These are phyloP conservation scores for Enteromius anoplus DNA, from an alignment of 2,797 vertebrate genomes.

Conservation along the genomic window DNA sequence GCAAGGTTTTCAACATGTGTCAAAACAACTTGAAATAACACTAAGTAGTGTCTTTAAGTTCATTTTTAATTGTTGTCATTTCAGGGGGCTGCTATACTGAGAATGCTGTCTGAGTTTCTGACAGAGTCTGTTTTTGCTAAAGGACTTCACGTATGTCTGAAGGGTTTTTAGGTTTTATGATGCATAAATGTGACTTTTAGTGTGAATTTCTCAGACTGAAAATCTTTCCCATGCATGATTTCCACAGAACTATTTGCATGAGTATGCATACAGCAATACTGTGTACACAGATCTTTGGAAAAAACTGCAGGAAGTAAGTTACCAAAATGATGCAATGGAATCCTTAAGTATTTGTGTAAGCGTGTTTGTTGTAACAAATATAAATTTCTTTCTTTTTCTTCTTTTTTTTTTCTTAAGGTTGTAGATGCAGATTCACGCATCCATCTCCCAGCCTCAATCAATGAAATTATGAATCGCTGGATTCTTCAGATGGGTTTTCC, in stretches of 20 bases:
- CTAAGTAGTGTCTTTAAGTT: not conserved
- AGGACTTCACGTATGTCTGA: conserved; percentile 65
- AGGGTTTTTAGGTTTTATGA: not conserved
- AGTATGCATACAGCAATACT: conserved; percentile 81
- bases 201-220: not conserved
- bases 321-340: not conserved
- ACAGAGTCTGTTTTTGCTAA: conserved; percentile 79
- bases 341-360: not conserved
- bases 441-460: conserved; percentile 69
- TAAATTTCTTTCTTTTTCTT: not conserved
- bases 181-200: not conserved
- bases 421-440: fast-evolving
- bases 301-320: conserved; percentile 80
- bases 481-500: conserved; percentile 95
- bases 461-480: conserved; percentile 91
- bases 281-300: conserved; percentile 84
- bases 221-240: conserved; percentile 10
- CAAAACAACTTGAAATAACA: not conserved
- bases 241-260: conserved; percentile 85
- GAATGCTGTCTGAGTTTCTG: conserved; percentile 91
- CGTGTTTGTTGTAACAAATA: not conserved
- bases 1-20: conserved; percentile 56
- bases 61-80: not conserved
- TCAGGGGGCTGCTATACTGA: conserved; percentile 83
- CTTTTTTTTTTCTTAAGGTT: conserved; percentile 63